Base-by-base conservation (phyloP, 2,888 invertebrate genomes). In the Dendrolimus houi region DNA sequence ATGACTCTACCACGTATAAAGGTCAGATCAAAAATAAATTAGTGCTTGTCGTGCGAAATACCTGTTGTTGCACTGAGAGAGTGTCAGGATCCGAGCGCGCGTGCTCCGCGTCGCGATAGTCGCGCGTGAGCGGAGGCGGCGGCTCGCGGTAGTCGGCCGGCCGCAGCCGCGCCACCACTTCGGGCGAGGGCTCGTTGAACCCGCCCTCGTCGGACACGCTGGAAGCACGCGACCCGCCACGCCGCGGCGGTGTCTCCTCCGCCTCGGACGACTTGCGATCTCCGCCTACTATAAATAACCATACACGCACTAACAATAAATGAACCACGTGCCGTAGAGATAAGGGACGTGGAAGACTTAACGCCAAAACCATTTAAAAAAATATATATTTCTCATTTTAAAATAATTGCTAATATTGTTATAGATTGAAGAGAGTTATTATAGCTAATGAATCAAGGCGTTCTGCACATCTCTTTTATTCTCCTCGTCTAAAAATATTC, bases 131-230 rank as follows among this genome's bases (percentile, higher is more conserved):
- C 59, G 78, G 71, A 56, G 79, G 75, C 53, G 75, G 75, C 54
- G 81, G 83, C 58, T 85, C 87, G 63, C 88, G 81, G 75, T 85
- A 87, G 58, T 87, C 88, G 7, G 87, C 87, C 42, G 89, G 89
- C 64, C 83, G 81, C 66, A 92, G 76, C 58, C 93, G 88, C 61
- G 94, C 94, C 80, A 94, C 93, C 69, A 94, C 93, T 79, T 94
- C 94, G 13, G 94, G 94, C 61, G 93, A 93, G 40, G 94, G 94
- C 81, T 94, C 94, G 81, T 94, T 94, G 85, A 94, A 94, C 56
- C 94, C 94, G 57, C 94, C 94, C 75, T 94, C 94, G 79, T 94
- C 94, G 29, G 93, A 92, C 60, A 85, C 87, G 65, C 92, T 92
- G 68, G 95, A 95, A 56, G 95, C 92, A 60, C 95, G 92, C 62